phyloP scores from a whole-genome alignment of 2,797 vertebrate genomes.

The Eurystomus glaucurus region DNA sequence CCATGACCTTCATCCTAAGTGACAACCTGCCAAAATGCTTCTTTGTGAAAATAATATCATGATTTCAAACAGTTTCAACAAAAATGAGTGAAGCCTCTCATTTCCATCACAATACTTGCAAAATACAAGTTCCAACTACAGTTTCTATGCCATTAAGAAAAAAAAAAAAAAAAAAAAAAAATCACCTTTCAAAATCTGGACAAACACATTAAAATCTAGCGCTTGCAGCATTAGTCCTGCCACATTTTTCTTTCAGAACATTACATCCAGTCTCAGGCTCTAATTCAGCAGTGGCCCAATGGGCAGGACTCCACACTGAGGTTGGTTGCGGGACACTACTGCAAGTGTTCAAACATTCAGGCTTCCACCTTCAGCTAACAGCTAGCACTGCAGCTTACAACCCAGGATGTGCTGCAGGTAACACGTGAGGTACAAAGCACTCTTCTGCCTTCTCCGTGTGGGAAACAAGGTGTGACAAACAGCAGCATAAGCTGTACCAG shows the following conservation, averaged over 20 bases:
- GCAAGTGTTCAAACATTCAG: background rate
- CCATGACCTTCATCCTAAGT: background rate
- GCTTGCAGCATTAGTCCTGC: background rate
- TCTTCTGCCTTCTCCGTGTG: background rate
- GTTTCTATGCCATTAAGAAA: background rate
- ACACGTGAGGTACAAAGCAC: accelerated
- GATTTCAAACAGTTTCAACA: background rate
- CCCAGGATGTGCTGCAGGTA: background rate
- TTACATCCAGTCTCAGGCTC: background rate
- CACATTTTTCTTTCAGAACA: background rate
- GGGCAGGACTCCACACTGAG: background rate
- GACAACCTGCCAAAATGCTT: accelerated
- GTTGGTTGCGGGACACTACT: background rate
- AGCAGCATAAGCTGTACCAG: background rate
- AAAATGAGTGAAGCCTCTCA: background rate
- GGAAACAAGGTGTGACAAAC: background rate
- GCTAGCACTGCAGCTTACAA: background rate
- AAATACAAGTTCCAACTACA: background rate
- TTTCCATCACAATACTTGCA: background rate
- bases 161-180: background rate
- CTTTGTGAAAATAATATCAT: background rate
- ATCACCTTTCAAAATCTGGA: background rate
- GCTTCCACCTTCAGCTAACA: background rate
- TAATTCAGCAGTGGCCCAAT: background rate
- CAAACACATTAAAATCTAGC: background rate